Evolutionary conservation across 2,888 invertebrate genomes (phyloP), one percentile per base, ranked within the genome.

Genomic region (Cantharis rustica): DNA sequence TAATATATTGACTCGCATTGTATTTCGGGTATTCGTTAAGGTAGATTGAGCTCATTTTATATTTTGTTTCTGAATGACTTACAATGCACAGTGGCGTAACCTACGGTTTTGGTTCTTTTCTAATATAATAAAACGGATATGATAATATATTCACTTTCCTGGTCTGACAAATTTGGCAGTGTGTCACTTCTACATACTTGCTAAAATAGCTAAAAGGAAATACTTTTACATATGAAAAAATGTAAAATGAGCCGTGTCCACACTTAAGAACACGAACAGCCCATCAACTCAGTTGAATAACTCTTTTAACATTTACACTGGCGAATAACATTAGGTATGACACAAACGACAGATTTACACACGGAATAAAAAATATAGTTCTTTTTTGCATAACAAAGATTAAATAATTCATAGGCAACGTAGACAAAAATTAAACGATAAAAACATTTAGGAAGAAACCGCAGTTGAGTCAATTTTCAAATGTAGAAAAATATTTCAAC

Each of bases 401-500:
- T 64, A 13, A 17, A 20, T 4, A 17, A 31, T 31, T 5, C 47
- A 66, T 69, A 68, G 70, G 64, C 72, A 72, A 76, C 69, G 66
- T 61, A 76, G 72, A 72, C 16, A 70, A 66, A 76, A 76, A 72
- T 76, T 69, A 76, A 72, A 70, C 27, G 62, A 64, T 27, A 75
- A 70, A 31, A 64, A 64, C 16, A 20, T 64, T 64, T 16, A 61
- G 70, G 70, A 75, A 66, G n/a, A 71, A 66, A 16, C 20, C 20
- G 61, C 73, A 73, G 64, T 69, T 71, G 31, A 77, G 72, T 72
- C 72, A 76, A 31, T 71, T 75, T 62, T 77, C 72, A 75, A 75
- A 72, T 72, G 77, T 77, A 77, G 77, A 77, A 77, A 77, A 77
- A 77, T 77, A 77, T 75, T 77, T 75, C 72, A 75, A 73, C 78